Evolutionary conservation across 2,113 vertebrate species (phyloP).

Genomic region (Arenaria interpres): DNA sequence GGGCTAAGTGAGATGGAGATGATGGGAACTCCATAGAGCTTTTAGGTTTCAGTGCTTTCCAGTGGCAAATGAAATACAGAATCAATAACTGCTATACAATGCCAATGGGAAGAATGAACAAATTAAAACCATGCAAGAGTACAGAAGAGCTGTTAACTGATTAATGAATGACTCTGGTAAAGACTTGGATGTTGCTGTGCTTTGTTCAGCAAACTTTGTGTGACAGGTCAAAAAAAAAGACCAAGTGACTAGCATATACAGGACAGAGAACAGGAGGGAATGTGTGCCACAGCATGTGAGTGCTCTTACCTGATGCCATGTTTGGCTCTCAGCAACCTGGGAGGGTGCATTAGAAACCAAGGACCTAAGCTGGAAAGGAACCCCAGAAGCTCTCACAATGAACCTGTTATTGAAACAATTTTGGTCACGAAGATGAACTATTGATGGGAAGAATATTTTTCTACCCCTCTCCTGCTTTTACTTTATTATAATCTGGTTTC

Average conservation of each 20-base stretch:
- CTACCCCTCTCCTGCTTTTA: neutral
- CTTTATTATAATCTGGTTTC: neutral
- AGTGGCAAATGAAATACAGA: neutral
- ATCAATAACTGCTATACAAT: neutral
- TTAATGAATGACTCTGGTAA: neutral
- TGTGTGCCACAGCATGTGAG: accelerated
- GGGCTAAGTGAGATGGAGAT: neutral
- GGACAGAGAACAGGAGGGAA: neutral
- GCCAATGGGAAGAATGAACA: neutral
- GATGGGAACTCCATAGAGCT: neutral
- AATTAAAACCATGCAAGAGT: neutral
- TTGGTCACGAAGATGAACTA: neutral
- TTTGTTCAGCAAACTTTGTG: neutral
- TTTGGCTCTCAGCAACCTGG: neutral
- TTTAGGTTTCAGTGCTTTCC: neutral
- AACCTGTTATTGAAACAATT: neutral
- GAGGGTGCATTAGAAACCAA: neutral
- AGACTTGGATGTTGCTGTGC: neutral
- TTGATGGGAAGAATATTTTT: neutral
- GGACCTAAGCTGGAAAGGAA: neutral
- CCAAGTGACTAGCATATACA: neutral
- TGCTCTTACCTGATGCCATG: neutral
- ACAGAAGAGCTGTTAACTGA: neutral
- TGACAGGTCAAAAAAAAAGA: neutral
- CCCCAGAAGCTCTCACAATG: neutral